A percentile compares a stretch with the other conserved stretches of the same genome.
These are phyloP conservation scores for Probaryconus sp. DNA, from an alignment of 1,140 invertebrate genomes.

Conservation along the genomic window DNA sequence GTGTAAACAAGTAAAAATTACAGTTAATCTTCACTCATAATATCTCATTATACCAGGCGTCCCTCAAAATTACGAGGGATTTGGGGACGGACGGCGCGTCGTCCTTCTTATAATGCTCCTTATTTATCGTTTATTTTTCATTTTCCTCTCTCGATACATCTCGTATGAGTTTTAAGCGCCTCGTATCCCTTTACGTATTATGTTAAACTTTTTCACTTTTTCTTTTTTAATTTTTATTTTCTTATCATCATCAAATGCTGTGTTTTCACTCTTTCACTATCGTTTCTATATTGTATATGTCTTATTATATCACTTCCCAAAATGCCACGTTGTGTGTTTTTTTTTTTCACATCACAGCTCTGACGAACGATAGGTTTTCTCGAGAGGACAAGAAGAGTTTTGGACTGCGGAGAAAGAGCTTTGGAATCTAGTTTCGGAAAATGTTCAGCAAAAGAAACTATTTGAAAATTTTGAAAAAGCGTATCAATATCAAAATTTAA, in stretches of 20 bases:
- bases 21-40: conserved; percentile 54
- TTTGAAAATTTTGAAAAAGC: too few relatives aligned
- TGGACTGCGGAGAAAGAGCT: background rate
- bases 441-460: too few relatives aligned
- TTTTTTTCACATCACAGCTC: conserved; percentile 66
- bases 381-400: conserved; percentile 6
- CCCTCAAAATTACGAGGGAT: conserved; percentile 47
- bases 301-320: conserved; percentile 37
- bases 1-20: conserved; percentile 64
- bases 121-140: conserved; percentile 45
- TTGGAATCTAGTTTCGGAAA: too few relatives aligned
- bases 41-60: conserved; percentile 53
- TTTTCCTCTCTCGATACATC: conserved; percentile 26
- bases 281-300: conserved; percentile 33
- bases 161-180: conserved; percentile 20
- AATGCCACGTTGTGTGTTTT: conserved; percentile 20
- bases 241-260: conserved; percentile 13
- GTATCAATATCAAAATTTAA: too few relatives aligned
- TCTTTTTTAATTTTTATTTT: conserved; percentile 22
- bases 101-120: conserved; percentile 62
- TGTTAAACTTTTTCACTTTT: conserved; percentile 14
- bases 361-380: conserved; percentile 60
- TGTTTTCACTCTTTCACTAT: conserved; percentile 48
- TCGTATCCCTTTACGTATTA: conserved; percentile 27
- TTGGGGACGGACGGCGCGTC: conserved; percentile 64